Base-by-base conservation (phyloP, 2,888 invertebrate species). In the Luperina nickerlii region DNA sequence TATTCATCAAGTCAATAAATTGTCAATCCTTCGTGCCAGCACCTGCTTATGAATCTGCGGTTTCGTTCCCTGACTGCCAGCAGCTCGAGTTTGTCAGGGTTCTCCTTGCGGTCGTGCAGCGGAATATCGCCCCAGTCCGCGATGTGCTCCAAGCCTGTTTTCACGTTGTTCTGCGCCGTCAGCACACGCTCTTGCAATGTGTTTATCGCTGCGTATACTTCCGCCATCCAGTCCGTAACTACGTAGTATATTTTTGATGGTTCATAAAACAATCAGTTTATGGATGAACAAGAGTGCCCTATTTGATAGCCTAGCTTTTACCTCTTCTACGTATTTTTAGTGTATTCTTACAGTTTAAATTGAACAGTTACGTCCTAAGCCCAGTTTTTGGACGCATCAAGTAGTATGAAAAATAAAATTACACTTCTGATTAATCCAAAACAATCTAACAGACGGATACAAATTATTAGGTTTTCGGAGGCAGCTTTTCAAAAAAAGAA, bases 91-190 rank as follows among this genome's bases (percentile, higher is more conserved):
- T 95, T 96, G 66, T 96, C 96, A 0, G 93, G 93, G 74, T 96
- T 96, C 0, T 91, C 91, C 90, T 98, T 98, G 42, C 99, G 95
- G 90, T 98, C 97, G 92, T 98, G 98, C 13, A 99, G 95, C 0
- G 99, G 98, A 24, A 96, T 91, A 84, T 97, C 97, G 1, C 98
- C 98, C 99, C 99, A 99, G 0, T 96, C 95, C 1, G 97, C 97
- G 48, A 98, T 97, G 73, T 97, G 97, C 0, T 94, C 91, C 2
- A 97, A 92, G 0, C 98, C 97, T 1, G 95, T 94, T 42, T 96
- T 95, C 60, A 98, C 95, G 91, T 98, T 98, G 9, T 95, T 95
- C 91, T 98, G 98, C 0, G 98, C 98, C 67, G 97, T 97, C 13
- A 97, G 94, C 8, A 98, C 97, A 38, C 98, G 97, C 76, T 97